Conservation (phyloP, 2,797 vertebrate species). For the Molossus alvarezi region DNA sequence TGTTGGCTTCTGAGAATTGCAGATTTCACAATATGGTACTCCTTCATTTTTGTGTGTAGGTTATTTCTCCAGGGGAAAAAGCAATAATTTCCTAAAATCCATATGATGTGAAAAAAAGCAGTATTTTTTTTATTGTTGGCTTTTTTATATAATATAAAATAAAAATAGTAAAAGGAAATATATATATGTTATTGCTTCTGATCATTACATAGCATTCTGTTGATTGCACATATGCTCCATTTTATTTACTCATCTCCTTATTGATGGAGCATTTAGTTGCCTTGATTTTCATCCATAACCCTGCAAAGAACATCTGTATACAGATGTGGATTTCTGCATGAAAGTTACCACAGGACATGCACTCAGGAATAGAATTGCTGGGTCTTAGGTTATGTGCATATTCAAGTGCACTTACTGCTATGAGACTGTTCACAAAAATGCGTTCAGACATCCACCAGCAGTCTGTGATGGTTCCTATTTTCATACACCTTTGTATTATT, state of each 20-base stretch:
- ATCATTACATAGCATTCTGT: background rate
- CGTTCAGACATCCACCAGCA: background rate
- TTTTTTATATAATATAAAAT: background rate
- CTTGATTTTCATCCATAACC: conserved; percentile 30
- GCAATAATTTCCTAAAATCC: background rate
- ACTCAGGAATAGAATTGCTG: background rate
- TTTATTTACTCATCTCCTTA: conserved; percentile 42
- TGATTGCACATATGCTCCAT: background rate
- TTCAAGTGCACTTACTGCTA: background rate
- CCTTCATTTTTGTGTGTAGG: background rate
- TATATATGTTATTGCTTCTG: background rate
- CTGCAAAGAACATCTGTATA: background rate
- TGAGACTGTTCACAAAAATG: background rate
- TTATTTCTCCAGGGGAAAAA: background rate
- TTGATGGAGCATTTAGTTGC: background rate
- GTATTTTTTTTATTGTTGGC: background rate
- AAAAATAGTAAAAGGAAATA: background rate
- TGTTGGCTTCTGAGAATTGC: background rate
- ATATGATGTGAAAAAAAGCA: background rate
- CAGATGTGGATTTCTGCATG: background rate
- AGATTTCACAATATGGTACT: background rate
- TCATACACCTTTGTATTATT: background rate
- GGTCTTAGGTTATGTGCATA: background rate
- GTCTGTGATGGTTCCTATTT: background rate
- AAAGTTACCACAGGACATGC: background rate